These are phyloP conservation scores for Gallinago jamesoni DNA, from an alignment of 2,113 vertebrate genomes.

Conservation along the genomic window DNA sequence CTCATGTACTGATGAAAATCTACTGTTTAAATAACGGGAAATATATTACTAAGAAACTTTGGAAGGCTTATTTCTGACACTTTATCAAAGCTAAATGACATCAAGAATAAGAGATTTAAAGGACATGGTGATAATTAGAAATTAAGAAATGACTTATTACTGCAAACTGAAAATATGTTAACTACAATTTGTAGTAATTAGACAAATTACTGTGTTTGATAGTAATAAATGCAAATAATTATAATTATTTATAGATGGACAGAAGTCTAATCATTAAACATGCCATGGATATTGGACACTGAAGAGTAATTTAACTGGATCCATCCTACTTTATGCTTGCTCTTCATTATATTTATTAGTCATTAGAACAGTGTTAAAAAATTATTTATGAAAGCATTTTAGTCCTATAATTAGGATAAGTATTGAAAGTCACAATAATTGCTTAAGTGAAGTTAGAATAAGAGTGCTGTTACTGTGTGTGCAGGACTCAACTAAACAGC, in stretches of 20 bases:
- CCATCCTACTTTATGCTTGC: neutral
- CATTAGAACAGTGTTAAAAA: neutral
- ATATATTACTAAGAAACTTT: neutral
- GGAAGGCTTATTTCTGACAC: neutral
- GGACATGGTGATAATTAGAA: conserved; percentile 16
- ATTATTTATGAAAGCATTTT: conserved; percentile 49
- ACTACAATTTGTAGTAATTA: conserved; percentile 57
- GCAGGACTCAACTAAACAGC: neutral
- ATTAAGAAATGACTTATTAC: conserved; percentile 16
- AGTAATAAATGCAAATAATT: conserved; percentile 67
- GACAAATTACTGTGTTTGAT: conserved; percentile 51
- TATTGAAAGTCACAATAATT: conserved; percentile 12
- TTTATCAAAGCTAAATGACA: neutral
- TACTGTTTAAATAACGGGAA: neutral
- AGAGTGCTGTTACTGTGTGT: neutral
- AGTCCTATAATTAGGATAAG: conserved; percentile 43
- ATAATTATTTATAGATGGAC: conserved; percentile 65
- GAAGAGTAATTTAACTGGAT: conserved; percentile 22
- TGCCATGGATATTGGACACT: conserved; percentile 2
- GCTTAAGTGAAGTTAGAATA: neutral
- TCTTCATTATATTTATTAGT: conserved; percentile 30
- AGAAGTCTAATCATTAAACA: conserved; percentile 49
- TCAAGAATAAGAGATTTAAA: neutral
- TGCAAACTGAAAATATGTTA: conserved; percentile 44
- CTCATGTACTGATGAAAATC: neutral